Evolutionary conservation across 2,888 invertebrate genomes (phyloP), one percentile per base, ranked within the genome.

Genomic region (Adelognathus sp.): DNA sequence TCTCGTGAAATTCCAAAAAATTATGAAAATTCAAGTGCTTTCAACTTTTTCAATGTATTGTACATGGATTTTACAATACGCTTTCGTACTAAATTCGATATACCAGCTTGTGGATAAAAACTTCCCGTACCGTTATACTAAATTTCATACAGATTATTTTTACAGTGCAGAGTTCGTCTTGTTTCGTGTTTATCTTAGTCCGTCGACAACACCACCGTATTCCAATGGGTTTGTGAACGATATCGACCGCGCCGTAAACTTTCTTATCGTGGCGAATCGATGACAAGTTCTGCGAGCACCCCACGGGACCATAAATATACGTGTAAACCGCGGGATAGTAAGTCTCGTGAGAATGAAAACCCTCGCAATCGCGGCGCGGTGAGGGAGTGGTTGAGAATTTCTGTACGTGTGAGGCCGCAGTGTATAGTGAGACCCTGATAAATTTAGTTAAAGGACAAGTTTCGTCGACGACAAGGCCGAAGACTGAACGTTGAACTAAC

Each of bases 371-470:
- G 41, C 44, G 33, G 14, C 46, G 18, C 31, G 14, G 54, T 27
- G 73, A 82, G 76, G 2, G 27, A 1, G 52, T 18, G 52, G 54
- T 29, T 29, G n/a, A 6, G 29, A 31, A 54, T 54, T 54, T 6
- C 54, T 54, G 54, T 54, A 14, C 27, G n/a, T 6, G 1, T 5
- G 9, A 14, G 16, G 64, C 14, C 39, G 9, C 5, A n/a, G n/a
- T n/a, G n/a, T n/a, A n/a, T 9, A 74, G 39, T 31, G 67, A 67
- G 60, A 74, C 50, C 46, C 71, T 46, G 72, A 80, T 81, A 79
- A 83, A 84, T 84, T 84, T 80, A 76, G 82, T 84, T 83, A 84
- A 77, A 76, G 73, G 56, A 69, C 76, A 81, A 84, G 80, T 84
- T 84, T 82, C 76, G 82, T 78, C 80, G 80, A 82, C 82, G 82